Evolutionary conservation across 1,140 invertebrate genomes (phyloP).

Genomic region (Hormaphis cornu): DNA sequence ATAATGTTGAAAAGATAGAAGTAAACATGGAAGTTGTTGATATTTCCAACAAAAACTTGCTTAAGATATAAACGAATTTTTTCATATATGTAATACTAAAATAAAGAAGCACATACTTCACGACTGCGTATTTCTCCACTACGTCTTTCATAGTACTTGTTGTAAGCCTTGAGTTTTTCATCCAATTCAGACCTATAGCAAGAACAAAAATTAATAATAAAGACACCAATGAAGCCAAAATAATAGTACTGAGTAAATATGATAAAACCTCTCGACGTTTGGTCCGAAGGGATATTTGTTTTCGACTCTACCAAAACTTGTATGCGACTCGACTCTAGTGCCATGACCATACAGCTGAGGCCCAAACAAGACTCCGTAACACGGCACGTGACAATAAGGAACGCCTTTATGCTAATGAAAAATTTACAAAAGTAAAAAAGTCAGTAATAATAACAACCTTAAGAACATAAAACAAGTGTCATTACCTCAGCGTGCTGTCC

Average conservation of each 20-base stretch:
- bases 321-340: slow-evolving; percentile 74
- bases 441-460: not conserved
- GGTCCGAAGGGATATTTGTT: slow-evolving; percentile 40
- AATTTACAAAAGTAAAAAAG: slow-evolving; percentile 35
- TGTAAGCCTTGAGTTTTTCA: slow-evolving; percentile 67
- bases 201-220: not conserved
- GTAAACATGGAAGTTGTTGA: no score
- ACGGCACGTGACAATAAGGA: slow-evolving; percentile 83
- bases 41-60: no score
- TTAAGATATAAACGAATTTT: no score
- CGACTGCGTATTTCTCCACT: slow-evolving; percentile 63
- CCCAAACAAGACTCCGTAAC: slow-evolving; percentile 79
- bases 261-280: slow-evolving; percentile 15
- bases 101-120: slow-evolving; percentile 46
- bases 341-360: slow-evolving; percentile 79
- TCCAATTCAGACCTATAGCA: slow-evolving; percentile 58
- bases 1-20: no score
- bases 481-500: slow-evolving; percentile 78
- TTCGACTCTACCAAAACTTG: slow-evolving; percentile 68
- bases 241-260: not conserved
- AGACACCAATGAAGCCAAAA: not conserved
- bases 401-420: slow-evolving; percentile 71
- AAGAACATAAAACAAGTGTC: not conserved
- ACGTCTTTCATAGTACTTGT: slow-evolving; percentile 71
- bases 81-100: no score